Conservation (phyloP, 2,888 invertebrate genomes). For the Andrena dorsata region DNA sequence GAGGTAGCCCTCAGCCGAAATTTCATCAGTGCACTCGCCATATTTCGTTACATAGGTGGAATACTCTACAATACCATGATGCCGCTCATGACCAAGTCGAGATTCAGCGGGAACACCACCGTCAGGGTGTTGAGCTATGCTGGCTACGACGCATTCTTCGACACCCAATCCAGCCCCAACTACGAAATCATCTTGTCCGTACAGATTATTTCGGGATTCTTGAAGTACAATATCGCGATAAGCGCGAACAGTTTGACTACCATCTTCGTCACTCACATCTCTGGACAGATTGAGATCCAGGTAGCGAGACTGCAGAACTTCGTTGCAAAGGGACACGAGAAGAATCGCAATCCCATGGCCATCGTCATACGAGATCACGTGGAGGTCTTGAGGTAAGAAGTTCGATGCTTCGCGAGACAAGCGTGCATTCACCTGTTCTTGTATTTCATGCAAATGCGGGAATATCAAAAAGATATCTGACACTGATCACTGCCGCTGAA, state of each 20-base stretch:
- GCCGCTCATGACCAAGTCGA: constrained; percentile 17
- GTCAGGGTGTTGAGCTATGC: constrained; percentile 61
- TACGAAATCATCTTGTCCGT: constrained; percentile 63
- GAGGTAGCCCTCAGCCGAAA: constrained; percentile 64
- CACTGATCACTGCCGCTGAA: neutral
- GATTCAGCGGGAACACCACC: constrained; percentile 46
- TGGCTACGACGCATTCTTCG: constrained; percentile 52
- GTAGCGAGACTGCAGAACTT: constrained; percentile 28
- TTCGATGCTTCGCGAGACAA: neutral
- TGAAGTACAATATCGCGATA: constrained; percentile 50
- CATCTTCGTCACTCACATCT: constrained; percentile 61
- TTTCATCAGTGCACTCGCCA: constrained; percentile 47
- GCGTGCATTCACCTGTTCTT: constrained; percentile 70
- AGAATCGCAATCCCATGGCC: constrained; percentile 16
- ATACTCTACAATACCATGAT: constrained; percentile 45
- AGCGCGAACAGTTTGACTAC: constrained; percentile 60
- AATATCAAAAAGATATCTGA: constrained; percentile 70
- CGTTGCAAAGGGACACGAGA: neutral
- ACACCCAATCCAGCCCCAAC: constrained; percentile 52
- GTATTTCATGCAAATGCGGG: constrained; percentile 72
- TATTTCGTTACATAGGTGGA: constrained; percentile 50
- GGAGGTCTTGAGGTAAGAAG: constrained; percentile 60
- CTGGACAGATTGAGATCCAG: constrained; percentile 61
- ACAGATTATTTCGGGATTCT: constrained; percentile 31
- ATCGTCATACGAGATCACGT: constrained; percentile 62